Conservation (phyloP, 2,888 invertebrate species). For the Apeira syringaria region DNA sequence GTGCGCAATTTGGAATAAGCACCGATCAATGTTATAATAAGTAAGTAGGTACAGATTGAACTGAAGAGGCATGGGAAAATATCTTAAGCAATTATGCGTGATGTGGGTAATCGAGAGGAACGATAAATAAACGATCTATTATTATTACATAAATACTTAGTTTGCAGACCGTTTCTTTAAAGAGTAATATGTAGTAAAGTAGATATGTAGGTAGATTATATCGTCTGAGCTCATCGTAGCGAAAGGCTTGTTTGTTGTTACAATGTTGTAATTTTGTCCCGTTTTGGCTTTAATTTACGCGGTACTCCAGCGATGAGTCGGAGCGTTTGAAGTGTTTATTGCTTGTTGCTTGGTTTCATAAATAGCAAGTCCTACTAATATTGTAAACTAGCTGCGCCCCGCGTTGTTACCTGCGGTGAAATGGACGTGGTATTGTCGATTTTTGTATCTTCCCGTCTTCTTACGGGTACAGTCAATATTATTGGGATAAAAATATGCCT, state of each 20-base stretch:
- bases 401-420: no score
- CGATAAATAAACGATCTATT: conserved; percentile 52
- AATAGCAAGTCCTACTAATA: no score
- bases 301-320: conserved; percentile 20
- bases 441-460: no score
- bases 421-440: no score
- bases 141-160: conserved; percentile 56
- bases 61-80: conserved; percentile 58
- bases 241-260: conserved; percentile 45
- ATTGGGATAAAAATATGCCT: no score
- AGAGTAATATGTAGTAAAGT: conserved; percentile 46
- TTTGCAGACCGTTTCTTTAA: conserved; percentile 45
- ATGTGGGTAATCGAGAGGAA: conserved; percentile 49
- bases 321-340: conserved; percentile 21
- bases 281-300: conserved; percentile 37
- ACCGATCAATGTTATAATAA: conserved; percentile 45
- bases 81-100: conserved; percentile 54
- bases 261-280: conserved; percentile 41
- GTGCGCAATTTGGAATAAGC: conserved; percentile 46
- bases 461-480: no score
- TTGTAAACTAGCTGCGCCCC: no score
- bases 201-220: conserved; percentile 40
- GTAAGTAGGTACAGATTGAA: conserved; percentile 25
- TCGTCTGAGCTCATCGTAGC: conserved; percentile 33
- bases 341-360: conserved; percentile 3